Evolutionary conservation across 2,113 vertebrate species (phyloP).

Genomic region (Arizona elegans): DNA sequence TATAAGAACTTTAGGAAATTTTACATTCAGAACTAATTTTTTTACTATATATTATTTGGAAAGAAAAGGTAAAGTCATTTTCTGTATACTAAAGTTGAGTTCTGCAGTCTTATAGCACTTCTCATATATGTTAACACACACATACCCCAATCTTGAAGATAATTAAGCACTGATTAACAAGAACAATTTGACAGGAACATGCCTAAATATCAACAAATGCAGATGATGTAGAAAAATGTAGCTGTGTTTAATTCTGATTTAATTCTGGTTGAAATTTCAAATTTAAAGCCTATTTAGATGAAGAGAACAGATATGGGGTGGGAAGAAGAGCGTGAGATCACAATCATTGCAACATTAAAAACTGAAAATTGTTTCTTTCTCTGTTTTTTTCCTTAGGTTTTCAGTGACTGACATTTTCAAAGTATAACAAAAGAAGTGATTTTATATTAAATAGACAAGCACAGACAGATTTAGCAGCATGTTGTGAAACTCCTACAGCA

Average conservation of each 20-base stretch:
- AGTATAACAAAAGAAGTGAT: background rate
- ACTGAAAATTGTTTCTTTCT: background rate
- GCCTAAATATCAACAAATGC: background rate
- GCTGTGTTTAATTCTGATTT: background rate
- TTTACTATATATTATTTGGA: background rate
- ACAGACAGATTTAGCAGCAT: constrained; percentile 33
- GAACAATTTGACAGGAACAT: background rate
- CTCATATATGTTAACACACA: background rate
- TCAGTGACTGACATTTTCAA: background rate
- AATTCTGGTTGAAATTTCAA: background rate
- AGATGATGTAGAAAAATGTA: background rate
- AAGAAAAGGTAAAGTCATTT: constrained; percentile 10
- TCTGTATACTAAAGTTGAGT: background rate
- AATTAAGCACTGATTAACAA: background rate
- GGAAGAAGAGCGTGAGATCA: background rate
- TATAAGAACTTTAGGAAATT: constrained; percentile 25
- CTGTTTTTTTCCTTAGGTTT: background rate
- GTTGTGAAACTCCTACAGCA: constrained; percentile 36
- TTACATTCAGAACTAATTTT: constrained; percentile 29
- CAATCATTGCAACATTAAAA: background rate
- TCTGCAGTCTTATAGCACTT: background rate
- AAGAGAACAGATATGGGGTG: background rate
- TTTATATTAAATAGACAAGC: constrained; percentile 19
- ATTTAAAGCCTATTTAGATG: background rate
- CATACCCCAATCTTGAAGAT: background rate